Conservation (phyloP, 2,797 vertebrate species). For the Molothrus aeneus region DNA sequence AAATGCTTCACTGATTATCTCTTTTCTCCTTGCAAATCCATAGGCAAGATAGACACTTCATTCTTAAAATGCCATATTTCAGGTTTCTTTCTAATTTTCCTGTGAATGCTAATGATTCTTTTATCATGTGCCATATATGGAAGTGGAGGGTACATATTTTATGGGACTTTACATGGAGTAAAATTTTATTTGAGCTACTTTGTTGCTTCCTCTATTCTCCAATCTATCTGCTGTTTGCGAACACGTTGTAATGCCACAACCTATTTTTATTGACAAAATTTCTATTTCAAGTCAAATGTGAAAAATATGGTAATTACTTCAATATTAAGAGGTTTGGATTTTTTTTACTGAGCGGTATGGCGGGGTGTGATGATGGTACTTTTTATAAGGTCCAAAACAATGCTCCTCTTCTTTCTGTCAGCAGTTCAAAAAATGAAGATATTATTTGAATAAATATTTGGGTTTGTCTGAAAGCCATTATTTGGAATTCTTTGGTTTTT, state of each 20-base stretch:
- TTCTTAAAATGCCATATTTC: not conserved
- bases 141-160: not conserved
- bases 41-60: not conserved
- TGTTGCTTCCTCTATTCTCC: not conserved
- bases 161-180: not conserved
- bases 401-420: not conserved
- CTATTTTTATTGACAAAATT: not conserved
- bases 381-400: not conserved
- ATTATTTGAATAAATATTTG: not conserved
- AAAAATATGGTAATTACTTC: not conserved
- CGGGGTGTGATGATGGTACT: rapidly evolving
- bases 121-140: not conserved
- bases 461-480: not conserved
- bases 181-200: not conserved
- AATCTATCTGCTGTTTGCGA: not conserved
- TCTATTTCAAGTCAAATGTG: not conserved
- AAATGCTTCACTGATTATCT: conserved; percentile 13
- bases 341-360: not conserved
- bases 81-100: not conserved
- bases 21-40: not conserved
- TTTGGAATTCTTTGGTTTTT: not conserved
- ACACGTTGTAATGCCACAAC: not conserved
- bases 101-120: not conserved
- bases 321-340: not conserved
- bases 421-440: not conserved